Conservation (phyloP, 2,888 invertebrate species). For the Chymomyza amoena region DNA sequence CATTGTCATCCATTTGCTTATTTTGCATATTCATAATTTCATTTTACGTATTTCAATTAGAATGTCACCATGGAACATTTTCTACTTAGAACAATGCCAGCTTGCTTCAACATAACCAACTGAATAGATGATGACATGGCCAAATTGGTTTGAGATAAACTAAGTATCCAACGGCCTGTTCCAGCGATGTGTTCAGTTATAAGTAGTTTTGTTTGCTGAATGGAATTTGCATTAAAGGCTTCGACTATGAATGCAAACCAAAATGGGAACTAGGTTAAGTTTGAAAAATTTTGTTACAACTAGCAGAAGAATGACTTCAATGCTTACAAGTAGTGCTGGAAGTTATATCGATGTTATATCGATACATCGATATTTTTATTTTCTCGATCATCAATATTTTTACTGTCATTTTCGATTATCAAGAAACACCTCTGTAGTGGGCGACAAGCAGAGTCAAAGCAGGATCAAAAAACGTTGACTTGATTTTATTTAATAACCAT, state of each 20-base stretch:
- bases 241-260: not conserved
- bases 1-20: slow-evolving; percentile 74
- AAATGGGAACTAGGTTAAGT: not conserved
- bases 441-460: too few relatives aligned
- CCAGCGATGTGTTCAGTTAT: not conserved
- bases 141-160: not conserved
- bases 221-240: not conserved
- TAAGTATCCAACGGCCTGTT: not conserved
- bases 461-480: too few relatives aligned
- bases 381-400: too few relatives aligned
- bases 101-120: not conserved
- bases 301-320: too few relatives aligned
- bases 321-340: too few relatives aligned
- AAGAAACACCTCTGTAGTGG: too few relatives aligned
- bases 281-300: too few relatives aligned
- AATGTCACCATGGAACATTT: slow-evolving; percentile 65
- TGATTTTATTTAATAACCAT: too few relatives aligned
- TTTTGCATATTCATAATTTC: slow-evolving; percentile 75
- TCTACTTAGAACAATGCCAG: slow-evolving; percentile 56
- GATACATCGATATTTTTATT: too few relatives aligned
- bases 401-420: too few relatives aligned
- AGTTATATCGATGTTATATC: too few relatives aligned
- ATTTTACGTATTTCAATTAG: slow-evolving; percentile 71
- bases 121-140: not conserved
- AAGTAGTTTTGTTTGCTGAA: not conserved